Conservation (phyloP, 2,888 invertebrate genomes). For the Acleris sparsana region DNA sequence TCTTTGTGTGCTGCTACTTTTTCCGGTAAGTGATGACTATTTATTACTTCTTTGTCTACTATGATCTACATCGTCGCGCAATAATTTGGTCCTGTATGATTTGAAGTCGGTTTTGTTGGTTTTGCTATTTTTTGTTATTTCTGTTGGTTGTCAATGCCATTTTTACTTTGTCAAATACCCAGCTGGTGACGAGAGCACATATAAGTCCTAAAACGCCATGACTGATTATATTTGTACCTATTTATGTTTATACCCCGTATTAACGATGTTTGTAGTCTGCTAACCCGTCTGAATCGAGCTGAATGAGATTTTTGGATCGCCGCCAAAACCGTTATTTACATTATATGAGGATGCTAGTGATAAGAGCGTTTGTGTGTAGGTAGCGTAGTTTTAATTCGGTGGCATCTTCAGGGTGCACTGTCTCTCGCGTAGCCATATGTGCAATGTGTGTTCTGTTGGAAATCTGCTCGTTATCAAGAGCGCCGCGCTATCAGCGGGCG, state of each 20-base stretch:
- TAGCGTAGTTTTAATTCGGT: background rate
- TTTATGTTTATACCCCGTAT: slow-evolving; percentile 6
- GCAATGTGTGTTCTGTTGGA: slow-evolving; percentile 53
- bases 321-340: slow-evolving; percentile 48
- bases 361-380: slow-evolving; percentile 23
- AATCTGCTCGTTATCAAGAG: slow-evolving; percentile 70
- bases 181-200: background rate
- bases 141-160: background rate
- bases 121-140: background rate
- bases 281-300: slow-evolving; percentile 25
- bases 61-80: background rate
- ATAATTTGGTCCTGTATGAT: background rate
- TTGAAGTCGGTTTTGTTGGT: background rate
- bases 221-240: background rate
- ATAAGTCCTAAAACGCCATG: too few species aligned
- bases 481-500: slow-evolving; percentile 50
- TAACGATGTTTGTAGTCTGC: slow-evolving; percentile 26
- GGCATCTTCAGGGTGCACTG: slow-evolving; percentile 15
- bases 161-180: background rate
- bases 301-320: slow-evolving; percentile 48
- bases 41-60: slow-evolving; percentile 19
- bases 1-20: slow-evolving; percentile 51
- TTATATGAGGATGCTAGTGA: slow-evolving; percentile 35
- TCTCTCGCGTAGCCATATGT: slow-evolving; percentile 41
- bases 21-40: slow-evolving; percentile 58